Percentiles rank a stretch among this genome's conserved stretches.
phyloP scores from a whole-genome alignment of 2,797 vertebrate genomes.

The Urocyon cinereoargenteus region DNA sequence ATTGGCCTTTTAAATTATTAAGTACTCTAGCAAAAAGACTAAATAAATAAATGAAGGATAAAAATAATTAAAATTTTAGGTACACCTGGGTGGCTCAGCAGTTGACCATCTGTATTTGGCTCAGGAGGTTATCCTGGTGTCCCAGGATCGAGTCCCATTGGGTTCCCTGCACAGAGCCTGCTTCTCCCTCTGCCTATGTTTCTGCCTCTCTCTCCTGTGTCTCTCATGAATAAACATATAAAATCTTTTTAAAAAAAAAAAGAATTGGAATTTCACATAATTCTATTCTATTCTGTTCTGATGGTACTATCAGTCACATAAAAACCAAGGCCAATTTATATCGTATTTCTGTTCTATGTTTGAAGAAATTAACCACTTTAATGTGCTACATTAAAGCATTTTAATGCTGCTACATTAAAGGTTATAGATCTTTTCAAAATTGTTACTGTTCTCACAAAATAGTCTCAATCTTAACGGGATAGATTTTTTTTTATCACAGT shows the following conservation, averaged over 20 bases:
- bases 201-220: too few relatives aligned
- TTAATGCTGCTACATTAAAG: not conserved
- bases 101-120: too few relatives aligned
- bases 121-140: too few relatives aligned
- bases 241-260: not conserved
- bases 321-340: not conserved
- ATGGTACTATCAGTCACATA: not conserved
- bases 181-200: too few relatives aligned
- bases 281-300: not conserved
- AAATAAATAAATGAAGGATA: not conserved
- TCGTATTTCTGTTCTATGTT: not conserved
- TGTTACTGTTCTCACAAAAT: slow-evolving; percentile 32
- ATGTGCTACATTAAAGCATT: too few relatives aligned
- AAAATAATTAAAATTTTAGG: not conserved
- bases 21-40: not conserved
- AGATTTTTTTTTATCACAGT: not conserved
- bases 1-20: not conserved
- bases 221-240: too few relatives aligned
- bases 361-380: slow-evolving; percentile 3
- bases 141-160: too few relatives aligned
- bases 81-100: too few relatives aligned
- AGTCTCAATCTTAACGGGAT: not conserved
- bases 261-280: slow-evolving; percentile 12
- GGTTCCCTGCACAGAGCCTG: too few relatives aligned
- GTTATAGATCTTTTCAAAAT: slow-evolving; percentile 37